Evolutionary conservation across 2,113 vertebrate genomes (phyloP).

Genomic region (Tinamus guttatus): DNA sequence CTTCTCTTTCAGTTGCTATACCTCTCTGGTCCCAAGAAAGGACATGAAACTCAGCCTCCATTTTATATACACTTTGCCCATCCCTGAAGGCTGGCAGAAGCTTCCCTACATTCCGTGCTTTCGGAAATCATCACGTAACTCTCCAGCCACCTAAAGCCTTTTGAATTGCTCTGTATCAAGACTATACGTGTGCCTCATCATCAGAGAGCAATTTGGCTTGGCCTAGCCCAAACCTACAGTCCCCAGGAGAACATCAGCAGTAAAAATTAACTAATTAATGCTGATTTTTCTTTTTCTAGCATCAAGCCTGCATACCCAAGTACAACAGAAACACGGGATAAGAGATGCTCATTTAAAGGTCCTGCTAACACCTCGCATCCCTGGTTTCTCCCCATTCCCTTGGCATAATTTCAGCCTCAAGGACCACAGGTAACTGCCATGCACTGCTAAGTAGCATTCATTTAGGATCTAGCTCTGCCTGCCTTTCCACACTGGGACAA

Average conservation of each 20-base stretch:
- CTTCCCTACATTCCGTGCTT: neutral
- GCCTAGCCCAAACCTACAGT: neutral
- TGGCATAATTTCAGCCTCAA: neutral
- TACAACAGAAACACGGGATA: neutral
- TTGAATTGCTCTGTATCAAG: neutral
- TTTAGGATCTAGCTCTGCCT: neutral
- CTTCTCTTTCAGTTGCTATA: neutral
- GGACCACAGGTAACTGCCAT: neutral
- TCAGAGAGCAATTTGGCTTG: neutral
- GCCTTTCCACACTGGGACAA: neutral
- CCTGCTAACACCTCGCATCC: rapidly evolving
- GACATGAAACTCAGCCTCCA: neutral
- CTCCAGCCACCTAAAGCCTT: neutral
- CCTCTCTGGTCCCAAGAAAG: neutral
- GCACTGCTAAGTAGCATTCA: neutral
- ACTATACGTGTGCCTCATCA: neutral
- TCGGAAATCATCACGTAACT: neutral
- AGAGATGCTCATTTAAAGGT: neutral
- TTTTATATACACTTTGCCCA: neutral
- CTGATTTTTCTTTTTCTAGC: neutral
- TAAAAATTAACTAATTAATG: too few species aligned
- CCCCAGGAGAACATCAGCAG: neutral
- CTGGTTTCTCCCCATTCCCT: neutral
- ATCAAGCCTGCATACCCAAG: neutral
- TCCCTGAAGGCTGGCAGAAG: neutral